Conservation (phyloP, 2,888 invertebrate species). For the Aquatica leii region DNA sequence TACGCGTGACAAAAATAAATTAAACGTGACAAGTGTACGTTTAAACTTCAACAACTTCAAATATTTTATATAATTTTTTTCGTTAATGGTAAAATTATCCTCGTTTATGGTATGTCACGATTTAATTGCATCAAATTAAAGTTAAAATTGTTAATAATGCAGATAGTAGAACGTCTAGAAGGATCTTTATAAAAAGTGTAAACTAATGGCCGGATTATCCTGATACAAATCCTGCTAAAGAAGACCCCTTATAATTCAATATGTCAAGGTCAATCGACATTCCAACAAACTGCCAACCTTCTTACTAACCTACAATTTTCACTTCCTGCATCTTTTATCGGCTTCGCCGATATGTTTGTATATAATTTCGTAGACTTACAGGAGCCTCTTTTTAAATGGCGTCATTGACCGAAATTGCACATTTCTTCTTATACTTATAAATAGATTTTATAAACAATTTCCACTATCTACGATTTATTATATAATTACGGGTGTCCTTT, state of each 20-base stretch:
- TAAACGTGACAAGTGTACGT: neutral
- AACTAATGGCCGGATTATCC: constrained; percentile 26
- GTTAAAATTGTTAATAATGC: neutral
- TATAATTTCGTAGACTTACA: constrained; percentile 31
- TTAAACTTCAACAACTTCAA: too few species aligned
- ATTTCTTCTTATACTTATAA: too few species aligned
- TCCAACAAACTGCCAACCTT: constrained; percentile 50
- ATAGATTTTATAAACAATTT: too few species aligned
- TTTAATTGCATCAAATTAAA: neutral
- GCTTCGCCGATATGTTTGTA: constrained; percentile 23
- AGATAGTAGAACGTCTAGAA: too few species aligned
- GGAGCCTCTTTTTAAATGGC: constrained; percentile 21
- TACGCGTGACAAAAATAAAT: constrained; percentile 1
- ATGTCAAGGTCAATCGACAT: constrained; percentile 54
- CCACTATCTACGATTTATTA: too few species aligned
- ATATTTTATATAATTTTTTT: neutral
- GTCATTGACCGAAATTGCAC: too few species aligned
- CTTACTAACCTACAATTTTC: constrained; percentile 55
- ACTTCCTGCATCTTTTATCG: constrained; percentile 49
- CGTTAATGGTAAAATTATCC: neutral
- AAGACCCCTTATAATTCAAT: constrained; percentile 27
- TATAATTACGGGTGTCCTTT: too few species aligned
- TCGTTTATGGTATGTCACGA: too few species aligned
- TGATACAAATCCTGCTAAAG: constrained; percentile 35
- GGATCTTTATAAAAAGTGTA: constrained; percentile 18